A percentile compares a stretch with the other conserved stretches of the same genome.
phyloP scores from a whole-genome alignment of 1,140 invertebrate genomes.

The Druon quercuslanigerum region DNA sequence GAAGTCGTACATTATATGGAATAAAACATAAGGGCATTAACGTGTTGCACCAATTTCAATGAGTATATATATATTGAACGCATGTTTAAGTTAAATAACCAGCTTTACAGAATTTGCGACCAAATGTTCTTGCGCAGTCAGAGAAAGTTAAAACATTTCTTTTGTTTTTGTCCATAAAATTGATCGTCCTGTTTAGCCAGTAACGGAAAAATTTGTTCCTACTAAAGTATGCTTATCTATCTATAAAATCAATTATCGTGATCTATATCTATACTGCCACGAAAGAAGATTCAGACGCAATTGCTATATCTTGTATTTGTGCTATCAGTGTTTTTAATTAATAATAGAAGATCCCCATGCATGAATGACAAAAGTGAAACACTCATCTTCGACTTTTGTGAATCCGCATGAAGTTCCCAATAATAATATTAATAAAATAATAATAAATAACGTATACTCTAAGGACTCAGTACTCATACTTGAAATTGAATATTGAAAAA shows the following conservation, averaged over 20 bases:
- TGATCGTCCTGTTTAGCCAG: no score
- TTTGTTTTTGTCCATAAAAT: no score
- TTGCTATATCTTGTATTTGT: neutral
- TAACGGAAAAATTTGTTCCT: no score
- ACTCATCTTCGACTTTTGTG: no score
- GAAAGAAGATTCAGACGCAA: neutral
- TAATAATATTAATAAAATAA: slow-evolving; percentile 18
- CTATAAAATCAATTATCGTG: no score
- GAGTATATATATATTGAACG: neutral
- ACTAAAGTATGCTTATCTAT: no score
- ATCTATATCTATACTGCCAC: no score
- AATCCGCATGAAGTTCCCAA: no score
- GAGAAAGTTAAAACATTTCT: no score
- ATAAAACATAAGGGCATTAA: slow-evolving; percentile 15
- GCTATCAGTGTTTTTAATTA: slow-evolving; percentile 18
- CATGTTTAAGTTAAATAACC: neutral
- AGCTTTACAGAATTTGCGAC: no score
- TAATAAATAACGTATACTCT: slow-evolving; percentile 27
- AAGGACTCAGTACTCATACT: slow-evolving; percentile 29
- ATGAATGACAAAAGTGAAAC: no score
- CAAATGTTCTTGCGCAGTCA: no score
- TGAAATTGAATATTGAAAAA: neutral
- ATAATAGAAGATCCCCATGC: neutral
- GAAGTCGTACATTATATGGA: slow-evolving; percentile 22
- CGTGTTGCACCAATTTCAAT: slow-evolving; percentile 6